Conservation (phyloP, 2,888 invertebrate genomes). For the Melolontha melolontha region DNA sequence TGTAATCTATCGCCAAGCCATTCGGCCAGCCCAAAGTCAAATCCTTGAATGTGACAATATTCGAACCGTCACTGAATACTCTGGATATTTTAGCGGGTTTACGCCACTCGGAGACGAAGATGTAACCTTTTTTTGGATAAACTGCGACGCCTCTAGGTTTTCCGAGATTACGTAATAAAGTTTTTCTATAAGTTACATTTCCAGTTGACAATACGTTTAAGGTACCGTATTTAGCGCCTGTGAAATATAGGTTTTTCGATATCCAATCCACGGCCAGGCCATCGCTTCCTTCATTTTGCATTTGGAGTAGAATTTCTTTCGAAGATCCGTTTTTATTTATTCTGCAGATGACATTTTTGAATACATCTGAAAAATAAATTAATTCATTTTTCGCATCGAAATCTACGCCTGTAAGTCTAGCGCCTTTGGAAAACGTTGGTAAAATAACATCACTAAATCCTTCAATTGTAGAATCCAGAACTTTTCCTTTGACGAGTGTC, state of each 20-base stretch:
- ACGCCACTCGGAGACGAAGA: constrained; percentile 97
- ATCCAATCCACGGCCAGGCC: constrained; percentile 97
- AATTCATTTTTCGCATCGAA: constrained; percentile 91
- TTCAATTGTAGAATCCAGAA: constrained; percentile 86
- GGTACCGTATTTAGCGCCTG: constrained; percentile 94
- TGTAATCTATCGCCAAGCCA: constrained; percentile 93
- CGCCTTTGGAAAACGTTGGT: constrained; percentile 91
- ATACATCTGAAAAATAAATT: constrained; percentile 97
- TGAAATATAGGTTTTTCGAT: constrained; percentile 94
- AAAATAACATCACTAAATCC: constrained; percentile 95
- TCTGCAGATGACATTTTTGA: constrained; percentile 93
- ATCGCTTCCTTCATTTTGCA: constrained; percentile 97
- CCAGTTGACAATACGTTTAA: constrained; percentile 91
- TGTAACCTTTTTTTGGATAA: constrained; percentile 93
- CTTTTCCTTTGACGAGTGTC: constrained; percentile 94
- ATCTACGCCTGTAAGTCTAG: constrained; percentile 94
- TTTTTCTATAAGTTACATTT: constrained; percentile 86
- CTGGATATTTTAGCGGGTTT: constrained; percentile 96
- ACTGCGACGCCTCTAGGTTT: constrained; percentile 96
- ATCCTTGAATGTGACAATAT: constrained; percentile 87
- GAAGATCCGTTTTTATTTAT: constrained; percentile 83
- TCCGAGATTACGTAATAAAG: constrained; percentile 87
- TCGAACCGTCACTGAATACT: constrained; percentile 90
- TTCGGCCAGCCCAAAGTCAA: constrained; percentile 98
- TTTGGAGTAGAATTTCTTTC: constrained; percentile 90